Evolutionary conservation across 2,888 invertebrate species (phyloP), one percentile per base, ranked within the genome.

Genomic region (Lycocerus yunnanus): DNA sequence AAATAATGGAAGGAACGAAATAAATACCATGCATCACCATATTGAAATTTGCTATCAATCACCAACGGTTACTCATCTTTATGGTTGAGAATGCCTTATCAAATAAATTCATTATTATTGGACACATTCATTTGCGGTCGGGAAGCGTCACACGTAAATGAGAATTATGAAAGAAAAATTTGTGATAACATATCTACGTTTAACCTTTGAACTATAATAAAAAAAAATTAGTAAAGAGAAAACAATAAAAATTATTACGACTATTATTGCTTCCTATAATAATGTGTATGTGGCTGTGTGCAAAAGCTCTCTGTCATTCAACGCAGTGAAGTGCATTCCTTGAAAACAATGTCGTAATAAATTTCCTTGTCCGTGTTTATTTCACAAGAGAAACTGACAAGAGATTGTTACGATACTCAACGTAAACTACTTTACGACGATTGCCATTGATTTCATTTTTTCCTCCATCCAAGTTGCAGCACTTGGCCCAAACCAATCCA

Each of bases 331-430:
- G 75, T 72, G 75, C 72, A 75, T 75, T 71, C 75, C 71, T 75
- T 69, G 69, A 71, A 75, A 75, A 75, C 72, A 75, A 72, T 72
- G 75, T 69, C 61, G 68, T 69, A 72, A 75, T 75, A 75, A 75
- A 75, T 75, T 71, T 66, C 58, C 72, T 66, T 75, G 72, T 69
- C 69, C 58, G 66, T 69, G 75, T 72, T 21, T 75, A 72, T 75
- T 75, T 75, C 75, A 24, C 75, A 71, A 75, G 72, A 68, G 66
- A 69, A 75, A 75, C 65, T 66, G 71, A 71, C 74, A 68, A 63
- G 74, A 65, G 60, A 71, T 68, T 68, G 71, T 71, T 74, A 74
- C 65, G 66, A 67, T 68, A 65, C 74, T 74, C 71, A 15, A 69
- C 70, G 16, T 71, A 66, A 69, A 66, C 69, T 66, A 65, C 69